Evolutionary conservation across 2,797 vertebrate species (phyloP), one percentile per base, ranked within the genome.

Genomic region (Protosalanx chinensis): DNA sequence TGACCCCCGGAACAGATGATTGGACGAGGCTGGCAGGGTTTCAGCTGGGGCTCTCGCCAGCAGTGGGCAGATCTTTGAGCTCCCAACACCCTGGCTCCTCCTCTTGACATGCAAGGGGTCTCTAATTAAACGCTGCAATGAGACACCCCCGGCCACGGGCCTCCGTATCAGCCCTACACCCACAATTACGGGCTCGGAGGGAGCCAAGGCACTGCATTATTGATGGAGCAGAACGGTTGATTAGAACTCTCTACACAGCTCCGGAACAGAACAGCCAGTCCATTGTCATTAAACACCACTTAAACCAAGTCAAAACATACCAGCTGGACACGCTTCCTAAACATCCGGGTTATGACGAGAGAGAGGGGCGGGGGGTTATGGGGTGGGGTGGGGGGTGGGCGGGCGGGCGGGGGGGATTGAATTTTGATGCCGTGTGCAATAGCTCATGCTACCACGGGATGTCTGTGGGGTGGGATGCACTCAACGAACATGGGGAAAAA

Each of bases 211-310:
- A 56, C 84, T 92, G 88, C 88, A 92, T 92, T 92, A 91, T 91
- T 92, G 86, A 92, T 91, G 86, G 86, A 88, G 88, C 86, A 87
- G 85, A 90, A 90, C 85, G 84, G 90, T 90, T 90, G 89, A 91
- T 91, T 90, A 91, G 88, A 90, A 89, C 86, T 88, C 88, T 89
- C 88, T 84, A 90, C 87, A 88, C 82, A 82, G 86, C 85, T 75
- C 86, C 76, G 82, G 89, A 90, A 87, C 85, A 87, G 86, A 88
- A 80, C 84, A 88, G 83, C 82, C 76, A 87, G 85, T 86, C 85
- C 84, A 84, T 87, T 88, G 90, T 90, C 89, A 89, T 91, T 90
- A 92, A 90, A 92, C 88, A 90, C 88, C 88, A 89, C 88, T 91
- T 88, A 89, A 88, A 90, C 82, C 84, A 75, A 87, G 89, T 91